Evolutionary conservation across 2,113 vertebrate species (phyloP), one percentile per base, ranked within the genome.

Genomic region (Nematolebias whitei): DNA sequence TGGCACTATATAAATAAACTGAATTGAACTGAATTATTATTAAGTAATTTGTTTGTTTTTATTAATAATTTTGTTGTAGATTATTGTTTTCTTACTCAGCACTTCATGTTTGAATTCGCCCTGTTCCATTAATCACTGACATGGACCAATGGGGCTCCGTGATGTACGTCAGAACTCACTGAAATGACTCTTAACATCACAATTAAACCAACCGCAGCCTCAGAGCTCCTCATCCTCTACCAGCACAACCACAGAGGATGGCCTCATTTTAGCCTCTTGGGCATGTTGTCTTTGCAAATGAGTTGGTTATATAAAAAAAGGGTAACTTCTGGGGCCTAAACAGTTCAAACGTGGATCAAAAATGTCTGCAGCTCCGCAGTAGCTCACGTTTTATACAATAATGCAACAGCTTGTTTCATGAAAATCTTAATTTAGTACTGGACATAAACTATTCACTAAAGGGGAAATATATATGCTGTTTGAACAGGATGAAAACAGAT

Each of bases 201-300:
- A 86, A 63, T 76, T 18, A 53, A 79, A 68, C 68, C 73, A 80
- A 84, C 79, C 65, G 26, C 50, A 65, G 64, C 51, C 52, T 68
- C 74, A 1, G 12, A 71, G 51, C 65, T 73, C 43, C 70, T 71
- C 78, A 8, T 71, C 74, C 59, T 68, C 64, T 79, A 73, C 85
- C 80, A 78, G 74, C 78, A 71, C 64, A 56, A 69, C 68, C 8
- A 35, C 77, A 75, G 68, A 56, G 64, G 67, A 63, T 53, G 71
- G 72, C 77, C 80, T 85, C 62, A 52, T 85, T 88, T 83, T 63
- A 63, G 63, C 63, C 83, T 80, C 80, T 55, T 76, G 68, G 79
- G 84, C 53, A 39, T 61, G 71, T 86, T 85, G 80, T 86, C 72
- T 68, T 76, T 78, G 83, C 82, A 85, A 85, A 89, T 84, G 44